A percentile compares a stretch with the other conserved stretches of the same genome.
phyloP scores from a whole-genome alignment of 2,113 vertebrate genomes.

The Trematocara marginatum region DNA sequence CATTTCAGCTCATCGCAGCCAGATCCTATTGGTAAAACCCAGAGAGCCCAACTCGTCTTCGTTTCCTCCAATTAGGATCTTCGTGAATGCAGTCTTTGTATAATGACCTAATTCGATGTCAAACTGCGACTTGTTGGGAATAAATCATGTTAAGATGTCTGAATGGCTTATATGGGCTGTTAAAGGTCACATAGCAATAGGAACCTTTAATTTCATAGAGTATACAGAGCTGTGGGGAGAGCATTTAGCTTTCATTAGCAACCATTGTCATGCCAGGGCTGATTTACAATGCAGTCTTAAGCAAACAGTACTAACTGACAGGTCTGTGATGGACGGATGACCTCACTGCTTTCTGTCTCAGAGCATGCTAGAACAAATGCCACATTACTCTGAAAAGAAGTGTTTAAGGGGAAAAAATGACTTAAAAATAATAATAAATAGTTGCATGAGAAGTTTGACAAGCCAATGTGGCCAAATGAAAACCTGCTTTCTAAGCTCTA shows the following conservation, averaged over 20 bases:
- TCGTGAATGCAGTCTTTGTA: constrained; percentile 39
- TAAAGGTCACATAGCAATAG: constrained; percentile 13
- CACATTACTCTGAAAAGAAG: neutral
- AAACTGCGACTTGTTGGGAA: neutral
- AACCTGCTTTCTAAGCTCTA: neutral
- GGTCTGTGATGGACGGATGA: neutral
- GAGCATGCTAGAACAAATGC: neutral
- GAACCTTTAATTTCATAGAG: neutral
- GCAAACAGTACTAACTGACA: neutral
- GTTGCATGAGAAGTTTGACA: neutral
- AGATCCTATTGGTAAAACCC: neutral
- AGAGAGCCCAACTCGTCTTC: neutral
- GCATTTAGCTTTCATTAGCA: neutral
- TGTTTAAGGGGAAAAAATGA: neutral
- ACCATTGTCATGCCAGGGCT: neutral
- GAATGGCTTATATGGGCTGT: neutral
- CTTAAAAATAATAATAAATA: neutral
- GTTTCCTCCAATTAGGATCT: neutral
- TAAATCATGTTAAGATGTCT: constrained; percentile 26
- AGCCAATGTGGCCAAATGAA: neutral
- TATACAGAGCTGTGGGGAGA: constrained; percentile 10
- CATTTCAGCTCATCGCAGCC: neutral
- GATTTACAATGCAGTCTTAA: constrained; percentile 5
- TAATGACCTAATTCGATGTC: constrained; percentile 14
- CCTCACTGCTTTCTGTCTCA: neutral